Evolutionary conservation across 2,113 vertebrate species (phyloP), one percentile per base, ranked within the genome.

Genomic region (Hemibagrus wyckioides): DNA sequence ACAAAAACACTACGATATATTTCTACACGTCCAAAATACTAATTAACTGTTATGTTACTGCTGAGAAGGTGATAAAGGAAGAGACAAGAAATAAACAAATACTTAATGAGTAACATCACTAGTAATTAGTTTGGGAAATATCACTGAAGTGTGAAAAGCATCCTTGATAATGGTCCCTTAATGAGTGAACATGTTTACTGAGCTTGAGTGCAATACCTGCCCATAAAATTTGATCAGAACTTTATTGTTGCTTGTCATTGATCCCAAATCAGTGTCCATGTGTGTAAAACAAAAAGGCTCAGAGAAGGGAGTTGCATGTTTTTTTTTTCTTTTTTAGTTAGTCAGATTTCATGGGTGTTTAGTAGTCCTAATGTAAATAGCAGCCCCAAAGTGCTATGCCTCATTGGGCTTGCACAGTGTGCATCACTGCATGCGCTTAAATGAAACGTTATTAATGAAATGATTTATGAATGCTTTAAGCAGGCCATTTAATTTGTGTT

Each of bases 21-120:
- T 19, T 36, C 33, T 69, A 61, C 48, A 30, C 48, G 75, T 69
- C 71, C 63, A 28, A 48, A 57, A 44, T 56, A 89, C 67, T 90
- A 86, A 92, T 91, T 83, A 87, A 3, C 33, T 15, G 79, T 92
- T 89, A 91, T 92, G 87, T 79, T 19, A 71, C 15, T 21, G 79
- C 69, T 73, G 69, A 41, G 21, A 21, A 30, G 25, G 39, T 28
- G 48, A 75, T 19, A 71, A 63, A 59, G 44, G 80, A 84, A 63
- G 54, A 30, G 50, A 28, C 79, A 85, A n/a, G n/a, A 63, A 63
- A 73, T 79, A n/a, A 30, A 86, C 59, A 88, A 86, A 88, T 86
- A 86, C 59, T 77, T 82, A 59, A 89, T 86, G 71, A 83, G 63
- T 65, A 15, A 41, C 57, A 73, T 57, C 21, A 11, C 39, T 41